These are phyloP conservation scores for Scolopax mira DNA, from an alignment of 2,113 vertebrate genomes.

Conservation along the genomic window DNA sequence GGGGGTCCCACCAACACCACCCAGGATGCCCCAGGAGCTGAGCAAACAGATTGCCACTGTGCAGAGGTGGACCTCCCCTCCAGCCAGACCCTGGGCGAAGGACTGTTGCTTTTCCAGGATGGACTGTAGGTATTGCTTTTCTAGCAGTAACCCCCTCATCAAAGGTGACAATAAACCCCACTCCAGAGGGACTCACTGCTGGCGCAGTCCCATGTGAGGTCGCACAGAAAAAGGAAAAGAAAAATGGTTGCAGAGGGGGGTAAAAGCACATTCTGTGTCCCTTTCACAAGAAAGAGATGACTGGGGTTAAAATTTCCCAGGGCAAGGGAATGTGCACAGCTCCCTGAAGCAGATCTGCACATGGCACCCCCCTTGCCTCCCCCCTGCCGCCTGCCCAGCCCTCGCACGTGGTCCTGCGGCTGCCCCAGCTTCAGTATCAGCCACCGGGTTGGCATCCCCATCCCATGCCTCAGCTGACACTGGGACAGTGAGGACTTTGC, in stretches of 20 bases:
- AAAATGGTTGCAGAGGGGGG: background rate
- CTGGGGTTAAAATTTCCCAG: background rate
- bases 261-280: background rate
- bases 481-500: background rate
- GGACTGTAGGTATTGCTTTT: background rate
- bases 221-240: background rate
- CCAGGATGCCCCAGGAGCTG: background rate
- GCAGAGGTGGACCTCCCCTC: background rate
- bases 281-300: background rate
- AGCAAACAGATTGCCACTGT: background rate
- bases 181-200: background rate
- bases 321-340: background rate
- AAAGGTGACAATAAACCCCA: background rate
- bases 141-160: background rate
- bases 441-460: background rate
- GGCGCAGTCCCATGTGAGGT: background rate
- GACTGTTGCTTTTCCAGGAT: background rate
- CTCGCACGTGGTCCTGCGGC: accelerated
- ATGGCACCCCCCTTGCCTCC: background rate
- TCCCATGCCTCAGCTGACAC: constrained; percentile 23
- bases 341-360: background rate
- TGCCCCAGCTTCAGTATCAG: background rate
- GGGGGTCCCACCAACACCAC: background rate
- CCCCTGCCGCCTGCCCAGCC: background rate
- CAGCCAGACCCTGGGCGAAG: background rate